Base-by-base conservation (phyloP, 2,113 vertebrate genomes). In the Reinhardtius hippoglossoides region DNA sequence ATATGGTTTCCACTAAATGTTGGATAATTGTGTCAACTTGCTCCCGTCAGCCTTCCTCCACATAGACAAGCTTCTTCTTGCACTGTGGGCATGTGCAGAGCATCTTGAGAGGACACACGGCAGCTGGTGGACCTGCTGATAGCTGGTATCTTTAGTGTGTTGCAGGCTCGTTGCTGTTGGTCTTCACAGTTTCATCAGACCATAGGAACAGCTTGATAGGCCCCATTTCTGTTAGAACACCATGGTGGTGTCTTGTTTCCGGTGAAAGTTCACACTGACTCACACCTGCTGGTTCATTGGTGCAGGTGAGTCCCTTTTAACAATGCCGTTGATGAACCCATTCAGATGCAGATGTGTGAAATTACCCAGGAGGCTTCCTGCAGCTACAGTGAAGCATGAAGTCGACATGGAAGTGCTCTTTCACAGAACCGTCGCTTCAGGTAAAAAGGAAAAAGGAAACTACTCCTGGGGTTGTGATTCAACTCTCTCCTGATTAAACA, bases 311-410 rank as follows among this genome's bases (percentile, higher is more conserved):
- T 65, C 24, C 46, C 72, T 48, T 58, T 59, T 9, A 59, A 27
- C 16, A 59, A 55, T 21, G 9, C n/a, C n/a, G 60, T 54, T 65
- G 71, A 85, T 83, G 59, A 88, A 77, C 24, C 50, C 44, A 18
- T 76, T 75, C 55, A 82, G 68, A 58, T 64, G 57, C 20, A 37
- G 67, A 65, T 48, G 31, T 55, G 62, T 67, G 50, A 74, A 84
- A 82, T 63, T 65, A 59, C 48, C 56, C 52, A 61, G 65, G 56
- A 65, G 31, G 63, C 59, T 14, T 65, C 31, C 26, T 67, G 63
- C 78, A 21, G 71, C 48, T 52, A 42, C n/a, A 37, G 57, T 61
- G 58, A 58, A 59, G 48, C 27, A 76, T 50, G 65, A 71, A 54
- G 21, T 14, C 23, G 52, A 54, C 50, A 60, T 40, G 50, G 27